Percentiles rank a stretch among this genome's conserved stretches.
These are phyloP conservation scores for Saimiri boliviensis DNA, from an alignment of 2,113 vertebrate genomes.

Conservation along the genomic window DNA sequence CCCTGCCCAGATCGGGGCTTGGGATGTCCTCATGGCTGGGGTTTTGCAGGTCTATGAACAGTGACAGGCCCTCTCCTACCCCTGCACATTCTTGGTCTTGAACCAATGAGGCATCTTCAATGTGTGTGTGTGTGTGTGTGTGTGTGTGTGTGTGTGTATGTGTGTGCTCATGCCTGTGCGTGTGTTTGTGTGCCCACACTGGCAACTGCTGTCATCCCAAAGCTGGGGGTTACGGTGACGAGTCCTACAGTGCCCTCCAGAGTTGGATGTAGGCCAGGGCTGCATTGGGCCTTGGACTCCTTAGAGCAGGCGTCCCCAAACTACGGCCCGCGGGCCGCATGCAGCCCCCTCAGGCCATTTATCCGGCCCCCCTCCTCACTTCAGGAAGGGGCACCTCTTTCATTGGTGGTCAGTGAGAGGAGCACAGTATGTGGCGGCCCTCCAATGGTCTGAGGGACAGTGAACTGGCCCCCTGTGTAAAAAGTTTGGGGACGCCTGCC, in stretches of 20 bases:
- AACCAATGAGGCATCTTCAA: background rate
- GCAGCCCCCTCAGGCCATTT: too few species aligned
- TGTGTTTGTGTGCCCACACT: background rate
- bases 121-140: background rate
- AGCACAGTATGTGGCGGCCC: too few species aligned
- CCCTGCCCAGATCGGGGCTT: background rate
- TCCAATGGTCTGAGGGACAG: too few species aligned
- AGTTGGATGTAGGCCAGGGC: constrained; percentile 68
- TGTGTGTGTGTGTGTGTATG: background rate
- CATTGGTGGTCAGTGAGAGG: too few species aligned
- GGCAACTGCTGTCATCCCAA: constrained; percentile 42
- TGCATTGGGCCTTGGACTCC: background rate
- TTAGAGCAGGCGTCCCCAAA: too few species aligned
- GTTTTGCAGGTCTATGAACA: background rate
- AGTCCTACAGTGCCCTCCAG: constrained; percentile 35
- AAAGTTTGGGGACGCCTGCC: too few species aligned
- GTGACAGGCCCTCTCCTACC: background rate
- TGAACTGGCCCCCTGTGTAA: too few species aligned
- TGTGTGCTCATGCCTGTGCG: background rate
- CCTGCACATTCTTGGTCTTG: background rate
- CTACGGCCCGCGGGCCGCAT: too few species aligned
- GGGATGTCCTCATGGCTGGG: background rate
- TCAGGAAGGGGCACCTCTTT: too few species aligned
- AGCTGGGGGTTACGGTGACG: constrained; percentile 62
- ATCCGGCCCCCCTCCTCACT: too few species aligned